Evolutionary conservation across 2,888 invertebrate genomes (phyloP).

Genomic region (Drosophila borealis): DNA sequence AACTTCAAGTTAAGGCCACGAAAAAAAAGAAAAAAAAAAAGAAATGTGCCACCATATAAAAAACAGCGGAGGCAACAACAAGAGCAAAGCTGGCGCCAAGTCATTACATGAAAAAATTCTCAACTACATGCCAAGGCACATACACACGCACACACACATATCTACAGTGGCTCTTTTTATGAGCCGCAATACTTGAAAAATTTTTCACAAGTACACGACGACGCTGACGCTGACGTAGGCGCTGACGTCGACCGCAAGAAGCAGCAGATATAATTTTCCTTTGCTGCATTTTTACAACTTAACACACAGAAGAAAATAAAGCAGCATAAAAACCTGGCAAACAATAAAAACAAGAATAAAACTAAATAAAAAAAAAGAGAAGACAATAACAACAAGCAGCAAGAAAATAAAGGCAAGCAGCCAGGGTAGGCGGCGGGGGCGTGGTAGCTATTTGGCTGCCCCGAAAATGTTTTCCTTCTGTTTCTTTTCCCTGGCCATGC

Average conservation of each 20-base stretch:
- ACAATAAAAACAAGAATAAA: conserved; percentile 50
- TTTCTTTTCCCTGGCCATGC: conserved; percentile 36
- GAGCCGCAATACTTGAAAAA: conserved; percentile 60
- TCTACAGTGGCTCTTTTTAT: conserved; percentile 59
- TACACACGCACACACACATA: conserved; percentile 20
- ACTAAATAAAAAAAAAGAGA: conserved; percentile 28
- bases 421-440: conserved; percentile 13
- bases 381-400: background rate
- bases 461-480: conserved; percentile 42
- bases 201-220: conserved; percentile 57
- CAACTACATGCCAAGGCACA: conserved; percentile 61
- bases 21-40: conserved; percentile 20
- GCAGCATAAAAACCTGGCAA: conserved; percentile 36
- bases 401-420: conserved; percentile 11
- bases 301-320: conserved; percentile 44
- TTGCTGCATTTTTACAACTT: conserved; percentile 61
- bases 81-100: conserved; percentile 68
- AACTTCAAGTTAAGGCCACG: conserved; percentile 48
- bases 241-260: conserved; percentile 34
- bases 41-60: conserved; percentile 48
- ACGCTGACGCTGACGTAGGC: conserved; percentile 9
- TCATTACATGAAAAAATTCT: conserved; percentile 68
- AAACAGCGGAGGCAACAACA: conserved; percentile 27
- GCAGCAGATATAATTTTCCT: conserved; percentile 54
- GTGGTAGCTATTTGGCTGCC: conserved; percentile 44